phyloP scores from a whole-genome alignment of 2,888 invertebrate species.

The Trichogramma evanescens region DNA sequence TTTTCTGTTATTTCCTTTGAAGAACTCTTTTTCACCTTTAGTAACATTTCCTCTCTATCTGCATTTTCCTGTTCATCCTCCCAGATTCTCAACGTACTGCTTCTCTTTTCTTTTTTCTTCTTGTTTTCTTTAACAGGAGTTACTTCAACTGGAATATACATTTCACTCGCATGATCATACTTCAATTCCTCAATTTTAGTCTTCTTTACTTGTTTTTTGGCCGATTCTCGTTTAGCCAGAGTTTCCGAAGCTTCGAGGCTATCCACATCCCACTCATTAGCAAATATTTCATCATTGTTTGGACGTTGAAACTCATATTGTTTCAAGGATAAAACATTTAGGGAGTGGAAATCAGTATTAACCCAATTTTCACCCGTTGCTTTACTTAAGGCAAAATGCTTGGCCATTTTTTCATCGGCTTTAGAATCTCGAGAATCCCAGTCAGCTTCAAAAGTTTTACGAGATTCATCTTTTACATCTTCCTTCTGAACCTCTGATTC shows the following conservation, averaged over 20 bases:
- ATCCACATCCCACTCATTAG: slow-evolving; percentile 45
- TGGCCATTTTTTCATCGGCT: slow-evolving; percentile 1
- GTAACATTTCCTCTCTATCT: slow-evolving; percentile 36
- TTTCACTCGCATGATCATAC: slow-evolving; percentile 41
- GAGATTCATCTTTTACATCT: slow-evolving; percentile 16
- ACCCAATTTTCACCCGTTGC: slow-evolving; percentile 31
- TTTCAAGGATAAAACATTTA: slow-evolving; percentile 39
- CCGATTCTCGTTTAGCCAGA: not conserved
- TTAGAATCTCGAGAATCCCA: slow-evolving; percentile 26
- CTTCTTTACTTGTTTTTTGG: not conserved
- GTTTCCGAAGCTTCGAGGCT: slow-evolving; percentile 38
- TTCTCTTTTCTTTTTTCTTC: slow-evolving; percentile 29
- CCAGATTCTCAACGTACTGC: slow-evolving; percentile 41
- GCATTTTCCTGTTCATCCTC: slow-evolving; percentile 44
- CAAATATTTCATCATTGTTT: slow-evolving; percentile 26
- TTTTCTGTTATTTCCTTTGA: slow-evolving; percentile 10
- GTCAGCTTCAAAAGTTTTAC: slow-evolving; percentile 28
- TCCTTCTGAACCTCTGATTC: not conserved
- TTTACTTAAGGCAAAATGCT: slow-evolving; percentile 4
- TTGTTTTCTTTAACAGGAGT: slow-evolving; percentile 29
- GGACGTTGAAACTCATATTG: slow-evolving; percentile 37
- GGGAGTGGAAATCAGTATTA: slow-evolving; percentile 38
- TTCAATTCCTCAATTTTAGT: slow-evolving; percentile 27
- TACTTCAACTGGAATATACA: slow-evolving; percentile 38
- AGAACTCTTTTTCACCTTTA: slow-evolving; percentile 24